Base-by-base conservation (phyloP, 2,113 vertebrate genomes). In the Triplophysa tibetana region DNA sequence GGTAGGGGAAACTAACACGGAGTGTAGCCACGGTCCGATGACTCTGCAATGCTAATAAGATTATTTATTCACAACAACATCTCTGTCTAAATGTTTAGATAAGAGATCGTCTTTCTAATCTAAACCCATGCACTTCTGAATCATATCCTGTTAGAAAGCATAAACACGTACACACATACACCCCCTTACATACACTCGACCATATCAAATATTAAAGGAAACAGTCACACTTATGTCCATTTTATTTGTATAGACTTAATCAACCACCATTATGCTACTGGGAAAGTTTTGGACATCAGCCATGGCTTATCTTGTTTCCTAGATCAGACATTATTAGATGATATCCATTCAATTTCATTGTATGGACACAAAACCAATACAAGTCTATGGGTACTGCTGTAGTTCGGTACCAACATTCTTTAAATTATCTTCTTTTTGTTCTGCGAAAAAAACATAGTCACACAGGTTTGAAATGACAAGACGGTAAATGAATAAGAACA, bases 31-130 rank as follows among this genome's bases (percentile, higher is more conserved):
- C 6, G 8, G 19, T 19, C 19, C 8, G 14, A 58, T 21, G 19
- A 21, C 54, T 2, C 8, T 19, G 54, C 19, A 58, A 78, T 10
- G 67, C 68, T 82, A 69, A 80, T 81, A 50, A 26, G 16, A 70
- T 75, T 79, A 81, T 81, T 81, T 81, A 62, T 78, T 65, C 60
- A 70, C 29, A 75, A 78, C 81, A 77, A 78, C 38, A 1, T 70
- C 79, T 72, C 75, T 70, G 81, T 81, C 79, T 70, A 85, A 85
- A 86, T 79, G 79, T 86, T 86, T 86, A 79, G 66, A 81, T 79
- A 81, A 83, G 77, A 79, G 62, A 79, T 75, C 79, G 38, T 43
- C 41, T 54, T 45, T 54, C 67, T 63, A 41, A 52, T 67, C 52
- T 50, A 52, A 48, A 41, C 65, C 82, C 56, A 78, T 52, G 65